phyloP scores from a whole-genome alignment of 2,113 vertebrate genomes.

The Mobula hypostoma region DNA sequence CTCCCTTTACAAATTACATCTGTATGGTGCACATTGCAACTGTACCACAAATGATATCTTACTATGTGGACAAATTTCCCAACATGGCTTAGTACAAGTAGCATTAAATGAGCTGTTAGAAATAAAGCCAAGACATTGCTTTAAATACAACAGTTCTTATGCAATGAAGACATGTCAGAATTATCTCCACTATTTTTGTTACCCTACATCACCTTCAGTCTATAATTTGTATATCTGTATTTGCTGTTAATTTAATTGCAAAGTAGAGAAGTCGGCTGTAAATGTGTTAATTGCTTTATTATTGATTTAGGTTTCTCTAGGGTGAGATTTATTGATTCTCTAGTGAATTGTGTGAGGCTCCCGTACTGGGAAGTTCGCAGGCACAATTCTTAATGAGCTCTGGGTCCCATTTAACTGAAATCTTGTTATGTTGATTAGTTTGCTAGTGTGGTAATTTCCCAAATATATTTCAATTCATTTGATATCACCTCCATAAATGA shows the following conservation, averaged over 20 bases:
- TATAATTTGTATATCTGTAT: background rate
- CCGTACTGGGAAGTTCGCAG: background rate
- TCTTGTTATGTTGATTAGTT: background rate
- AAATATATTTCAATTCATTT: background rate
- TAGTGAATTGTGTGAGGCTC: background rate
- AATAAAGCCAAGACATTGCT: background rate
- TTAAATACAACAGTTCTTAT: background rate
- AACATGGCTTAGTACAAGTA: background rate
- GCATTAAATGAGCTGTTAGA: background rate
- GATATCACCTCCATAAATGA: background rate
- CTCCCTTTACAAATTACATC: background rate
- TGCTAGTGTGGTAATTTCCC: background rate
- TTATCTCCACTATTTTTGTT: background rate
- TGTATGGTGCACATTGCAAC: background rate
- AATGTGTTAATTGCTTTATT: background rate
- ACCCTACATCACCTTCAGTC: background rate
- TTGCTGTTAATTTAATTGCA: background rate
- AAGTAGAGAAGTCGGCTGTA: background rate
- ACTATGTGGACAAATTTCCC: background rate
- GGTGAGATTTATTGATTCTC: background rate
- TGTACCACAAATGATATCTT: background rate
- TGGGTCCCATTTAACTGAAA: background rate
- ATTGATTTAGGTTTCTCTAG: slow-evolving; percentile 1
- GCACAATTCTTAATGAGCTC: background rate
- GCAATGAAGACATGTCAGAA: background rate